Base-by-base conservation (phyloP, 2,888 invertebrate species). In the Ochlodes sylvanus region DNA sequence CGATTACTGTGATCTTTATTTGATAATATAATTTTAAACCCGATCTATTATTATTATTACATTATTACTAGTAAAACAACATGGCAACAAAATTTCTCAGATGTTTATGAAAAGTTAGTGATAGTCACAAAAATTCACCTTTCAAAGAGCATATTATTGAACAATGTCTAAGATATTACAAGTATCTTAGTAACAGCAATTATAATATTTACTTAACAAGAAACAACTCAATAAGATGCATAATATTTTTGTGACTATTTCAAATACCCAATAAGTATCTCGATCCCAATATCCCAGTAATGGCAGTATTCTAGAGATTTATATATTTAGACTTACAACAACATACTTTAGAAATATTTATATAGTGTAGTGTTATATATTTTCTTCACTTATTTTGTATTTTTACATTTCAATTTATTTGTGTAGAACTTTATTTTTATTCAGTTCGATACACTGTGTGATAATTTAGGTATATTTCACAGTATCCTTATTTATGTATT, bases 401-500 rank as follows among this genome's bases (percentile, higher is more conserved):
- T 12, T 5, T 12, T 15, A 47, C 17, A 47, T 17, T 47, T 47
- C 15, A 7, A 17, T 17, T 44, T 44, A 44, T 44, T 47, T 47
- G 7, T 47, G 9, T 17, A 15, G 47, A 15, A 17, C 47, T 7
- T 47, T 47, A 47, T 15, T 7, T 5, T 47, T 47, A n/a, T 17
- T 47, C 3, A 9, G 2, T 12, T 7, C n/a, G n/a, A n/a, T n/a
- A n/a, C 27, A 27, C 27, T 27, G 27, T 27, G 27, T 27, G 27
- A 47, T 44, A n/a, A 27, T 34, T 34, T 32, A 34, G 32, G 27
- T n/a, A 41, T 65, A 52, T 47, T 65, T 65, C 63, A 62, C 27
- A 41, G 7, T 64, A 65, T 63, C 19, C 69, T 72, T 71, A 60
- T 60, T 58, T 58, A 58, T 70, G 50, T 66, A 64, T 68, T 72